Percentiles rank a stretch among this genome's conserved stretches.
phyloP scores from a whole-genome alignment of 2,888 invertebrate genomes.

The Apoda limacodes region DNA sequence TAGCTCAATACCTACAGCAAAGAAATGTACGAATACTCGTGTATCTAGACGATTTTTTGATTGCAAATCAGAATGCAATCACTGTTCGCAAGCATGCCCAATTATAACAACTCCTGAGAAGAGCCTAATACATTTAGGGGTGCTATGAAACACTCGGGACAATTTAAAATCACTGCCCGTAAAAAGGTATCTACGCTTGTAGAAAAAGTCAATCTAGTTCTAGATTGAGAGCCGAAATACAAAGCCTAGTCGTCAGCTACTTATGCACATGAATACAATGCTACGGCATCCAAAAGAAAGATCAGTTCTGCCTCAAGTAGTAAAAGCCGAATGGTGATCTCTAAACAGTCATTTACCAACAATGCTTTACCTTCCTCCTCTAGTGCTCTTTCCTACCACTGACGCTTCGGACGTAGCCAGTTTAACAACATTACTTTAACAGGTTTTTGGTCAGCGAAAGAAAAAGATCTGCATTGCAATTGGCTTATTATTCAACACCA shows the following conservation, averaged over 20 bases:
- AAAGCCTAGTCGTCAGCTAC: conserved; percentile 16
- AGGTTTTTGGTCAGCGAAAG: conserved; percentile 14
- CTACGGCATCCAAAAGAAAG: conserved; percentile 1
- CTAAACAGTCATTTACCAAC: conserved; percentile 10
- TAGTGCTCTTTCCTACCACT: conserved; percentile 16
- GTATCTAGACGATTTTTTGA: conserved; percentile 19
- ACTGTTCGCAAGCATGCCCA: conserved; percentile 6
- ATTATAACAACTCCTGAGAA: conserved; percentile 1
- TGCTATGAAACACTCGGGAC: conserved; percentile 14
- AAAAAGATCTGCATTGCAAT: conserved; percentile 18
- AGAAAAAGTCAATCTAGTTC: neutral
- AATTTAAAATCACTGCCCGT: conserved; percentile 13
- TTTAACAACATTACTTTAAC: conserved; percentile 9
- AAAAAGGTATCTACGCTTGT: conserved; percentile 10
- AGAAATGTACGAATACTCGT: conserved; percentile 14
- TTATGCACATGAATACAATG: conserved; percentile 11
- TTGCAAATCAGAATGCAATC: conserved; percentile 11
- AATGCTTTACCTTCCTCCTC: conserved; percentile 13
- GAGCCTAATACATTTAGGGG: conserved; percentile 13
- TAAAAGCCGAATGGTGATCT: conserved; percentile 18
- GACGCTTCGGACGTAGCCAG: conserved; percentile 20
- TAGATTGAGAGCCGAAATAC: conserved; percentile 20
- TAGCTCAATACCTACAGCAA: conserved; percentile 15
- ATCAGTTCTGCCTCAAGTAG: no score
- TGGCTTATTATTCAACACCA: no score